These are phyloP conservation scores for Morone chrysops DNA, from an alignment of 2,113 vertebrate species.

Conservation along the genomic window DNA sequence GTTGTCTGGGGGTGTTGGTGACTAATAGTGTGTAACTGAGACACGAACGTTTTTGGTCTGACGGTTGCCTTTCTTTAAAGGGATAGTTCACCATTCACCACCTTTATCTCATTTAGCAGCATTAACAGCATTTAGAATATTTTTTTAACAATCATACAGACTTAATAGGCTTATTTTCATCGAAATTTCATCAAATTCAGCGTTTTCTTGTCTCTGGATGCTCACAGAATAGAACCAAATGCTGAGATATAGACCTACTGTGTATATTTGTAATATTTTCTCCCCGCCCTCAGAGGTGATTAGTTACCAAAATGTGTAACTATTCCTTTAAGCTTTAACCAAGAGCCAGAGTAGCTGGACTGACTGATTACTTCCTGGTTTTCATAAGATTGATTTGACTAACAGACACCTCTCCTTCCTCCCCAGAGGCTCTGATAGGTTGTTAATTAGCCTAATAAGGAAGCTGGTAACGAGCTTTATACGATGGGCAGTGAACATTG, in stretches of 20 bases:
- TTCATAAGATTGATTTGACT: not conserved
- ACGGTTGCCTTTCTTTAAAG: not conserved
- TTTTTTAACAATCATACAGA: too few species aligned
- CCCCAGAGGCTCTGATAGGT: not conserved
- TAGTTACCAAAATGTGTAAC: not conserved
- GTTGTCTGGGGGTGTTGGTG: not conserved
- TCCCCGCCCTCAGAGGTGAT: not conserved
- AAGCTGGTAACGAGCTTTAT: not conserved
- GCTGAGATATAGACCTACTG: too few species aligned
- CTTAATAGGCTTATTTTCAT: too few species aligned
- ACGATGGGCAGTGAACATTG: not conserved
- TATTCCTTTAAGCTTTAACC: not conserved
- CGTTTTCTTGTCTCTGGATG: too few species aligned
- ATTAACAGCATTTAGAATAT: too few species aligned
- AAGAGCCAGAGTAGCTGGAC: not conserved
- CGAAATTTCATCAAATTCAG: too few species aligned
- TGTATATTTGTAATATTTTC: not conserved
- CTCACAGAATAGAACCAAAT: too few species aligned
- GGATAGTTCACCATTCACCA: too few species aligned
- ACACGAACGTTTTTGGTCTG: not conserved
- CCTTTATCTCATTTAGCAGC: too few species aligned
- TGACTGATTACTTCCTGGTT: not conserved
- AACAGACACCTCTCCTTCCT: not conserved
- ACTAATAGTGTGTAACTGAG: too few species aligned
- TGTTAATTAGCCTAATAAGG: conserved; percentile 7